phyloP scores from a whole-genome alignment of 2,888 invertebrate genomes.

The Tryphoninae sp. region DNA sequence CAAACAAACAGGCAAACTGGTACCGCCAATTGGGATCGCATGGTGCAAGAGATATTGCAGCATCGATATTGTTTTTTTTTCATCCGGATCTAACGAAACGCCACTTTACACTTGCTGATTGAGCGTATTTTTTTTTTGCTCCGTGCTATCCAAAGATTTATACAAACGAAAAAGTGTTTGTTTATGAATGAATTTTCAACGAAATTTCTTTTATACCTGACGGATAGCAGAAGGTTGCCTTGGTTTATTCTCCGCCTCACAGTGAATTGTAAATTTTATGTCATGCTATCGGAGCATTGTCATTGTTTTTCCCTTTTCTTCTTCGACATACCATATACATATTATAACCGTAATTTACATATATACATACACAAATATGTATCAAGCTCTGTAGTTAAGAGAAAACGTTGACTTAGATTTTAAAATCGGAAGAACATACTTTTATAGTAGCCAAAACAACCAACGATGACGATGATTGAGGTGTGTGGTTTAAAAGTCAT shows the following conservation, averaged over 20 bases:
- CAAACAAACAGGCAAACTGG: constrained; percentile 47
- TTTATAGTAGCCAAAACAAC: constrained; percentile 56
- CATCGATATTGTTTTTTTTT: constrained; percentile 49
- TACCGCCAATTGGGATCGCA: constrained; percentile 51
- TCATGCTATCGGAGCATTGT: constrained; percentile 49
- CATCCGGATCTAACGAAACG: constrained; percentile 42
- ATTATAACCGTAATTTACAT: constrained; percentile 67
- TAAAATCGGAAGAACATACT: constrained; percentile 52
- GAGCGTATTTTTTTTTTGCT: constrained; percentile 52
- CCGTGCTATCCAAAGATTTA: constrained; percentile 63
- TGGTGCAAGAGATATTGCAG: constrained; percentile 38
- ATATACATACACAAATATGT: constrained; percentile 69
- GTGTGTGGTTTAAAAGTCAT: constrained; percentile 50
- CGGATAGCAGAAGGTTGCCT: constrained; percentile 21
- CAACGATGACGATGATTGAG: constrained; percentile 55
- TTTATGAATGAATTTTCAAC: constrained; percentile 55
- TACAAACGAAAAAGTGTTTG: constrained; percentile 50
- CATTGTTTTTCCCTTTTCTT: constrained; percentile 49
- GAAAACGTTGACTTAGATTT: constrained; percentile 61
- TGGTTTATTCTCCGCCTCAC: constrained; percentile 32
- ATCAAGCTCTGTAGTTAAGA: constrained; percentile 69
- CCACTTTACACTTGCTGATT: constrained; percentile 54
- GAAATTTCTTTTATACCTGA: constrained; percentile 30
- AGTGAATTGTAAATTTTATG: constrained; percentile 54
- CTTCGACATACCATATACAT: constrained; percentile 65